Evolutionary conservation across 2,113 vertebrate species (phyloP), one percentile per base, ranked within the genome.

Genomic region (Arvicanthis niloticus): DNA sequence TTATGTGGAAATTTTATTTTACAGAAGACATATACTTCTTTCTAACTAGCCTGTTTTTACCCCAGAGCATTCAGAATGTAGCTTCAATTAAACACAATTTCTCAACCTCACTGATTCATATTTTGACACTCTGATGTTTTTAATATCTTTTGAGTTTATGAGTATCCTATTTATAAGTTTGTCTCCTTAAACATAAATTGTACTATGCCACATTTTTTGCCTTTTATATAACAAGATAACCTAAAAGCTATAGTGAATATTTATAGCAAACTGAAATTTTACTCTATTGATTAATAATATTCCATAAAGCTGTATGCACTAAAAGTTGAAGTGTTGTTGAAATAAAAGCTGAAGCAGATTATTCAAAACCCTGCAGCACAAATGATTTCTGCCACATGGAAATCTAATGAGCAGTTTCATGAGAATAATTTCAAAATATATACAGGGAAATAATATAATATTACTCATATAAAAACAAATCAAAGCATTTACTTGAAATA

Each of bases 1-100:
- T 62, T 93, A 80, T 31, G 24, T n/a, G 48, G 31, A 5, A 80
- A 48, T 89, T 96, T 93, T 91, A 70, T 87, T 94, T 95, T 89
- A 62, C 1, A 86, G 45, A 86, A 89, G 13, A 5, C 42, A 40
- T 87, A 60, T 51, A 81, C 2, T 0, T 81, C 12, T 65, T 78
- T 7, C 7, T 45, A 84, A 48, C 34, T 89, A 89, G 34, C n/a
- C 34, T 72, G 12, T 22, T 1, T 91, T 91, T 96, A n/a, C 42
- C 3, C 4, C 37, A 42, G 73, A 90, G 29, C 24, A 68, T 7
- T 80, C 88, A 82, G 31, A 96, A 26, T n/a, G 34, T 1, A 76
- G 16, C 9, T 19, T 91, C 87, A 81, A 56, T 92, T 87, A 84
- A 78, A 88, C 70, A 73, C 72, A 24, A 67, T 77, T 65, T 4